Evolutionary conservation across 2,888 invertebrate genomes (phyloP).

Genomic region (Hydrotaea diabolus): DNA sequence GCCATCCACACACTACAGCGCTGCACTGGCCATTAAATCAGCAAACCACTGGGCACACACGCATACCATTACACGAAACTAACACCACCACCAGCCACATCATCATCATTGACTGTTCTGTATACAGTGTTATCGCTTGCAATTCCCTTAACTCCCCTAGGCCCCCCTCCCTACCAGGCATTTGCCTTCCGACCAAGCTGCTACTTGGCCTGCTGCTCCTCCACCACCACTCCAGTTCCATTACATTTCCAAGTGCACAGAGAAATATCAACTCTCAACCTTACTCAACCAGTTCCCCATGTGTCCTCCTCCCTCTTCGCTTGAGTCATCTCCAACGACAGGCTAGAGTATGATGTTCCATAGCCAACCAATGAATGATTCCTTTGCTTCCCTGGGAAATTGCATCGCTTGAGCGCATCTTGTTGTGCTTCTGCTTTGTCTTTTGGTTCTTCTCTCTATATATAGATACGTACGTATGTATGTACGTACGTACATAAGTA

Average conservation of each 20-base stretch:
- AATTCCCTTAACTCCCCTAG: neutral
- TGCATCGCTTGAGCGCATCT: constrained; percentile 60
- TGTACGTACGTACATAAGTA: too few relatives aligned
- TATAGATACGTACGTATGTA: neutral
- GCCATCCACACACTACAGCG: constrained; percentile 6
- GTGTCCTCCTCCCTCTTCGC: constrained; percentile 18
- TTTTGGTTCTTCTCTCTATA: neutral
- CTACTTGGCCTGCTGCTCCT: too few relatives aligned
- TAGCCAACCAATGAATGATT: neutral
- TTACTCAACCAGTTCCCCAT: constrained; percentile 62
- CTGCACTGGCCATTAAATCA: constrained; percentile 24
- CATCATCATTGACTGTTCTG: neutral
- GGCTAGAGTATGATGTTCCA: neutral
- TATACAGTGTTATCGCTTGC: constrained; percentile 24
- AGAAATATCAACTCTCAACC: constrained; percentile 31
- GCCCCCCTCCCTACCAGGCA: neutral
- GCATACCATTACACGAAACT: neutral
- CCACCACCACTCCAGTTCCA: constrained; percentile 29
- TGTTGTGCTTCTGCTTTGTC: constrained; percentile 21
- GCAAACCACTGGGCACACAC: constrained; percentile 1
- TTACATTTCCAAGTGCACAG: constrained; percentile 36
- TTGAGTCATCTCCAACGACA: neutral
- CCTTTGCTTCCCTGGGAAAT: constrained; percentile 44
- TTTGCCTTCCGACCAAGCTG: too few relatives aligned
- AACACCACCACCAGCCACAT: constrained; percentile 11